Base-by-base conservation (phyloP, 30 jellyfish, hydroid and myxozoan genomes). In the Aurelia aurita complex sp. Pacific region DNA sequence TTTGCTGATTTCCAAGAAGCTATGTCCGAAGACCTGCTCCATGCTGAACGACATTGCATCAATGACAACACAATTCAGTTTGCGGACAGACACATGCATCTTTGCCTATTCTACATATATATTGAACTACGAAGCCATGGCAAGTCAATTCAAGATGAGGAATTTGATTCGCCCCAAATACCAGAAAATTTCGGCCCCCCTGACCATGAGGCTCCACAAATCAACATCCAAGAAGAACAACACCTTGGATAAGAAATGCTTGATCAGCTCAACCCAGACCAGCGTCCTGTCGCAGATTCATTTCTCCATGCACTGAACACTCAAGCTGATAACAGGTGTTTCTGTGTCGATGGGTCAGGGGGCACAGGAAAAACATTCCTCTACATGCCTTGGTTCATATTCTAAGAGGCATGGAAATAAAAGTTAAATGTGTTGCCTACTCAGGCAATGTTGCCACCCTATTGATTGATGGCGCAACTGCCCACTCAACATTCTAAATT, bases 301-400 rank as follows among this genome's bases (percentile, higher is more conserved):
- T 32, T 80, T 19, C 17, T 80, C 69, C 19, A 80, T 36, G 90
- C 90, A 3, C 36, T 80, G 13, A 23, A 40, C 32, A 67, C 81
- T 2, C 36, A 43, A 5, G 15, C 81, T 3, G 60, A 65, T 2
- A 36, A 67, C 14, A 78, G 16, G 19, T 76, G 86, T 74, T 73
- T 3, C 66, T 42, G 1, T 76, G 32, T 55, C 19, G 87, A 76
- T 61, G 88, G 88, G 1, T 42, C 84, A 0, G 92, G 79, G 10
- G 92, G 92, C 12, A 51, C 87, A 43, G 86, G 92, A 12, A 87
- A 77, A 72, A 87, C 96, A 33, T 87, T 65, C 75, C 67, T 80
- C 51, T 71, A 67, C 55, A 35, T 1, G 38, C 83, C 8, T n/a
- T 73, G 18, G 83, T 42, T 35, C 71, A 73, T 14, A 50, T 17